Conservation (phyloP, 2,888 invertebrate genomes). For the Calephelis perditalis region DNA sequence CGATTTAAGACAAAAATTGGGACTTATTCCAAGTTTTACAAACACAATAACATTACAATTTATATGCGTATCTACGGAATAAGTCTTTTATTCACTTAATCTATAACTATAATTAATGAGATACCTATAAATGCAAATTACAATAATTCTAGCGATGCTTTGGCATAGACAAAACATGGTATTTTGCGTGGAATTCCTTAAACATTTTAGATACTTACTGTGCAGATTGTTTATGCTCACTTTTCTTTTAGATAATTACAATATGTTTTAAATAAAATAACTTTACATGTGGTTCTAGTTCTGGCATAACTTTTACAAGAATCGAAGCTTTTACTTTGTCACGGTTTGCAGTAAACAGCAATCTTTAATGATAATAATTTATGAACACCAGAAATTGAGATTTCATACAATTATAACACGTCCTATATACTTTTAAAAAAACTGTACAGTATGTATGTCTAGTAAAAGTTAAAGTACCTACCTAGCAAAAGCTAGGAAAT, state of each 20-base stretch:
- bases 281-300: background rate
- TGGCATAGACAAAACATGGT: conserved; percentile 78
- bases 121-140: conserved; percentile 77
- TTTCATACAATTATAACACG: no score
- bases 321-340: no score
- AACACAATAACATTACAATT: conserved; percentile 51
- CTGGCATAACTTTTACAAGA: background rate
- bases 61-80: conserved; percentile 60
- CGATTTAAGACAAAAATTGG: conserved; percentile 41
- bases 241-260: conserved; percentile 4
- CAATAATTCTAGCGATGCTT: conserved; percentile 77
- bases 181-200: conserved; percentile 37
- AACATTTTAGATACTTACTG: background rate
- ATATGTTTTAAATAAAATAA: background rate
- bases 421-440: no score
- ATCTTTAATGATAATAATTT: no score
- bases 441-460: no score
- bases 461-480: no score
- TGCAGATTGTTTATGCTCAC: background rate
- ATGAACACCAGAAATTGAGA: no score
- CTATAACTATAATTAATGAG: conserved; percentile 71
- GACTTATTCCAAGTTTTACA: conserved; percentile 64
- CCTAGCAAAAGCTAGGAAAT: no score
- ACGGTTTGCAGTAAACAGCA: no score
- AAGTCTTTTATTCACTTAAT: conserved; percentile 73